phyloP scores from a whole-genome alignment of 1,140 invertebrate genomes.

The Trachelipus rathkii region DNA sequence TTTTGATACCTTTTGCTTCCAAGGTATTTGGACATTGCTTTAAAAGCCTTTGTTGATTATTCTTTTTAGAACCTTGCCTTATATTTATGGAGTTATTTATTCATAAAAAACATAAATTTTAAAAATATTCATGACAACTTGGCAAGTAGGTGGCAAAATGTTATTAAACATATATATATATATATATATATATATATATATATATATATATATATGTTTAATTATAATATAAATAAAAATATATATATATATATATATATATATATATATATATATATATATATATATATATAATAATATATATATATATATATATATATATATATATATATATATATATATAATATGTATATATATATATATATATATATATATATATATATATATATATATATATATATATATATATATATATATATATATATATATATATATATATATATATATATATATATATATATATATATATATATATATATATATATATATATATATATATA shows the following conservation, averaged over 20 bases:
- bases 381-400: constrained; percentile 6
- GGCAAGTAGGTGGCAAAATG: too few species aligned
- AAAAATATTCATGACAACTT: too few species aligned
- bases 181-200: too few species aligned
- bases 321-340: constrained; percentile 1
- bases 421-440: constrained; percentile 22
- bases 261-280: constrained; percentile 16
- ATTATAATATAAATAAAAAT: constrained; percentile 1
- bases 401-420: constrained; percentile 23
- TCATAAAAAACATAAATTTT: too few species aligned
- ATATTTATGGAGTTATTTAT: too few species aligned
- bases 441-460: constrained; percentile 25
- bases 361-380: constrained; percentile 14
- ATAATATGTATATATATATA: constrained; percentile 12
- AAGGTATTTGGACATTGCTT: too few species aligned
- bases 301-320: background rate
- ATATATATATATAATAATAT: background rate
- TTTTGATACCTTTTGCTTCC: too few species aligned
- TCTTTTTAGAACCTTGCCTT: too few species aligned
- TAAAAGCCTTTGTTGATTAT: too few species aligned
- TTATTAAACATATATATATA: too few species aligned
- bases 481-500: background rate
- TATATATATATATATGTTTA: too few species aligned
- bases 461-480: constrained; percentile 25
- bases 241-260: constrained; percentile 25